A percentile compares a stretch with the other conserved stretches of the same genome.
These are phyloP conservation scores for Discoglossus pictus DNA, from an alignment of 2,797 vertebrate genomes.

Conservation along the genomic window DNA sequence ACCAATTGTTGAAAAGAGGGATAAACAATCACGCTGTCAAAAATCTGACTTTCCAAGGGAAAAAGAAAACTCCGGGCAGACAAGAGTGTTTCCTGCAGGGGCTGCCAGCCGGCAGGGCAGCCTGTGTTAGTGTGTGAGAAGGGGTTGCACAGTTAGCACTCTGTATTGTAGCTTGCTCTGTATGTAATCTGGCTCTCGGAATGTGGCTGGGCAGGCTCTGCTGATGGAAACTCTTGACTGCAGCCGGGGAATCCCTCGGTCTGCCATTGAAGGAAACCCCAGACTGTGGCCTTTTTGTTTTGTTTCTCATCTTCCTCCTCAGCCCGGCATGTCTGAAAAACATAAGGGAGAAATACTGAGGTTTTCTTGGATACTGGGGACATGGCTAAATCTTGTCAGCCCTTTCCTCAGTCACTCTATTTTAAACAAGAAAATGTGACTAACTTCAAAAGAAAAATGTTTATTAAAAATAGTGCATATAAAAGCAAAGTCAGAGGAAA, in stretches of 20 bases:
- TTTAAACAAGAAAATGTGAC: too few species aligned
- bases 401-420: too few species aligned
- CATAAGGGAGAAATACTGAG: conserved; percentile 1
- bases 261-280: conserved; percentile 72
- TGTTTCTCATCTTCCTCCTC: conserved; percentile 23
- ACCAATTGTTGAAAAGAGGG: conserved; percentile 35
- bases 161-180: conserved; percentile 14
- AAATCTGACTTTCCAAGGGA: conserved; percentile 41
- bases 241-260: conserved; percentile 81
- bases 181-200: conserved; percentile 72
- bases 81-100: conserved; percentile 31
- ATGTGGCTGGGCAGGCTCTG: conserved; percentile 74
- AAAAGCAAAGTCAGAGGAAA: too few species aligned
- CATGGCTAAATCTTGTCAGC: conserved; percentile 12
- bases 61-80: conserved; percentile 12
- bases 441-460: too few species aligned
- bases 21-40: conserved; percentile 31
- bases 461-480: too few species aligned
- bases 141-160: conserved; percentile 51
- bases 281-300: conserved; percentile 18
- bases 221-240: conserved; percentile 67
- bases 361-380: conserved; percentile 13
- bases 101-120: conserved; percentile 5
- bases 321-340: conserved; percentile 4
- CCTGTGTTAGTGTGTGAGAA: conserved; percentile 18